A percentile compares a stretch with the other conserved stretches of the same genome.
Conservation (phyloP, 2,113 vertebrate species). For the Eretmochelys imbricata region DNA sequence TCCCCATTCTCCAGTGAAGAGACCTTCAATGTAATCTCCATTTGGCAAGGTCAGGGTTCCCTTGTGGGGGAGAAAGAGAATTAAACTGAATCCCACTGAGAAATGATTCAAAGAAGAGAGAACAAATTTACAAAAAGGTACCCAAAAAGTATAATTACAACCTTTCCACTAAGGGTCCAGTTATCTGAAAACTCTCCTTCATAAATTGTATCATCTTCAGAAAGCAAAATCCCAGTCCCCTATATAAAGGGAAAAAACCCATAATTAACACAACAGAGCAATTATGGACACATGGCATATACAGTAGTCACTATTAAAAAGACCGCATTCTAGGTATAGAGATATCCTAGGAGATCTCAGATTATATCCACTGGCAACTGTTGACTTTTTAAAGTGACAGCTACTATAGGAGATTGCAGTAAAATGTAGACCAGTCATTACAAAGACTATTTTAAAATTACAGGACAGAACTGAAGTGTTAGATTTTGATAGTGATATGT, state of each 20-base stretch:
- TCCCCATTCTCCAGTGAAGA: slow-evolving; percentile 95
- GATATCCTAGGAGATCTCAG: neutral
- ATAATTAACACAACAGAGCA: neutral
- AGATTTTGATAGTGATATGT: neutral
- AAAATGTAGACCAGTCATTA: neutral
- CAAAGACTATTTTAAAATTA: neutral
- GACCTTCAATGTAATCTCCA: slow-evolving; percentile 94
- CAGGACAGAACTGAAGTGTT: neutral
- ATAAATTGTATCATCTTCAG: slow-evolving; percentile 95
- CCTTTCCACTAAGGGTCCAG: slow-evolving; percentile 97
- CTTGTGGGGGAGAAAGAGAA: slow-evolving; percentile 66
- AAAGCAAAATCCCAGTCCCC: slow-evolving; percentile 93
- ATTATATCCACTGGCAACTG: neutral
- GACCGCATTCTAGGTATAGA: neutral
- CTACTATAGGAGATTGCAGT: neutral
- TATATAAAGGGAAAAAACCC: slow-evolving; percentile 56
- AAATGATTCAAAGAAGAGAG: neutral
- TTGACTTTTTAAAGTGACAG: neutral
- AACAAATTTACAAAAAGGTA: neutral
- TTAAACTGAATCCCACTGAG: neutral
- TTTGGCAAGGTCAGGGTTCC: slow-evolving; percentile 93
- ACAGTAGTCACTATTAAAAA: neutral
- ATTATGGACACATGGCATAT: neutral
- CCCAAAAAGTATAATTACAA: slow-evolving; percentile 55
- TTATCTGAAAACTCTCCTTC: slow-evolving; percentile 98